A percentile compares a stretch with the other conserved stretches of the same genome.
Evolutionary conservation across 2,113 vertebrate species (phyloP).

Genomic region (Otolemur garnettii): DNA sequence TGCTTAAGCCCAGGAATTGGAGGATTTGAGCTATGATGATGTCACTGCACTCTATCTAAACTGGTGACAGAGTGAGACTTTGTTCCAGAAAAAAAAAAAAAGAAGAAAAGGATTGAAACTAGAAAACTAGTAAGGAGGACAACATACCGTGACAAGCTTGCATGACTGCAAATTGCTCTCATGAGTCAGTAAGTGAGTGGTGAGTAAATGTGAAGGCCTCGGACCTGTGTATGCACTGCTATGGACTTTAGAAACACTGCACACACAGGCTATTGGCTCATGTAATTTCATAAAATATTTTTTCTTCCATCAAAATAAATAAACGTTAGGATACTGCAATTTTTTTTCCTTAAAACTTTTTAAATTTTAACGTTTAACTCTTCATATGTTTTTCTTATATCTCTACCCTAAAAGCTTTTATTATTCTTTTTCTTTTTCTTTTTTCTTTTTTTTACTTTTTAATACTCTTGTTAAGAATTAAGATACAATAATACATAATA

Average conservation of each 20-base stretch:
- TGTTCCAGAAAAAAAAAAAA: too few species aligned
- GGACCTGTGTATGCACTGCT: accelerated
- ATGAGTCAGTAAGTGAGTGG: neutral
- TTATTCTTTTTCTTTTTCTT: neutral
- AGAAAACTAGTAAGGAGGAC: neutral
- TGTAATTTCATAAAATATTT: neutral
- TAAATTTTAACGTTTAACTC: neutral
- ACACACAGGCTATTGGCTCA: too few species aligned
- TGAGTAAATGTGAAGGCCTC: neutral
- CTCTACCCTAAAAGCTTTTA: neutral
- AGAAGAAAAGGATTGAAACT: too few species aligned
- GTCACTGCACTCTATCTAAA: too few species aligned
- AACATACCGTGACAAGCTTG: neutral
- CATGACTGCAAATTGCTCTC: neutral
- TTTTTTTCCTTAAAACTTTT: neutral
- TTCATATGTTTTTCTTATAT: neutral
- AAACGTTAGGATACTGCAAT: neutral
- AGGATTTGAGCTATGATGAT: too few species aligned
- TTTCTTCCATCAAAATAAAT: neutral
- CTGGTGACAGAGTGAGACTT: too few species aligned
- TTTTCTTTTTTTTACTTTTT: neutral
- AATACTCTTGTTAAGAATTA: neutral
- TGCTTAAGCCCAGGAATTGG: too few species aligned
- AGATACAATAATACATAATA: neutral
- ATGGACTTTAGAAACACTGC: neutral